Evolutionary conservation across 1,140 invertebrate species (phyloP).

Genomic region (Cydia splendana): DNA sequence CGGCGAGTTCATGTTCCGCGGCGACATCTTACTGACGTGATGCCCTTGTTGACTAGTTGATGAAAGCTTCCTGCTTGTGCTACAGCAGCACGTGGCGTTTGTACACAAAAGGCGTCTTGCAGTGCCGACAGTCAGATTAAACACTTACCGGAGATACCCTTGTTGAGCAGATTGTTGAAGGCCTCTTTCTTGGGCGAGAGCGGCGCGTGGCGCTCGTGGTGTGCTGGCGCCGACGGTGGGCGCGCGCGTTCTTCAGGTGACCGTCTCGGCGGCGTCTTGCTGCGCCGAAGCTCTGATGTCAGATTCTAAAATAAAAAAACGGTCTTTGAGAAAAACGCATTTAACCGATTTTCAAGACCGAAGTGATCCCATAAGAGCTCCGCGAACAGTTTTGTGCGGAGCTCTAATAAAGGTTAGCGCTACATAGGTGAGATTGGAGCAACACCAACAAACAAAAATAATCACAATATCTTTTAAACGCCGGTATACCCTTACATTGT

Average conservation of each 20-base stretch:
- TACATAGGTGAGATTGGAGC: too few relatives aligned
- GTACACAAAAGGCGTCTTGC: neutral
- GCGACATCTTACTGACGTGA: slow-evolving; percentile 67
- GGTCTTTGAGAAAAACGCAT: too few relatives aligned
- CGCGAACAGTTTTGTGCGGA: too few relatives aligned
- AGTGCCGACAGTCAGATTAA: neutral
- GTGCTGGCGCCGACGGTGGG: slow-evolving; percentile 73
- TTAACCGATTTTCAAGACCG: too few relatives aligned
- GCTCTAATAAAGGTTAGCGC: neutral
- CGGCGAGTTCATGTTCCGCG: slow-evolving; percentile 74
- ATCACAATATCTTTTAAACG: too few relatives aligned
- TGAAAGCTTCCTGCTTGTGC: slow-evolving; percentile 83
- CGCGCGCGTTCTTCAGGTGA: slow-evolving; percentile 76
- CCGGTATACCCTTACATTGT: neutral
- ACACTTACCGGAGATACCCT: slow-evolving; percentile 63
- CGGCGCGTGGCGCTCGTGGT: slow-evolving; percentile 61
- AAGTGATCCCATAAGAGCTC: too few relatives aligned
- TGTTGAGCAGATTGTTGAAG: slow-evolving; percentile 81
- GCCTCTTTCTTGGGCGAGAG: slow-evolving; percentile 83
- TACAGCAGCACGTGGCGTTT: slow-evolving; percentile 69
- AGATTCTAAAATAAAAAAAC: slow-evolving; percentile 61
- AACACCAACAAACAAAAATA: too few relatives aligned
- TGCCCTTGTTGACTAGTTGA: slow-evolving; percentile 80
- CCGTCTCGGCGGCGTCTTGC: slow-evolving; percentile 67
- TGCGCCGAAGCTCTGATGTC: slow-evolving; percentile 74